Conservation (phyloP, 2,888 invertebrate species). For the Periphyllus acericola region DNA sequence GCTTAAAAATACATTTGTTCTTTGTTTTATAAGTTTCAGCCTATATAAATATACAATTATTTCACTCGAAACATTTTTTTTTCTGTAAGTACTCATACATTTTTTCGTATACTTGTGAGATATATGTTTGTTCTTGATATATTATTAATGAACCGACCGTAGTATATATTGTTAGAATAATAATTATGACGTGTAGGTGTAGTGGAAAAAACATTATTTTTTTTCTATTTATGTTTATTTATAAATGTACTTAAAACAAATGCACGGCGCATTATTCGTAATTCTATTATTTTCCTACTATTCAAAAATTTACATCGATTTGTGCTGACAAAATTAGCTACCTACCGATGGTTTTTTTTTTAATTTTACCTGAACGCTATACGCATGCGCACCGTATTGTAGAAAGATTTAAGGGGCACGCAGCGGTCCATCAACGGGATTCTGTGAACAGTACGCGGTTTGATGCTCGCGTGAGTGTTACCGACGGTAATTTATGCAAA, state of each 20-base stretch:
- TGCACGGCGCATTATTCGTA: neutral
- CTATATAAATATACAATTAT: neutral
- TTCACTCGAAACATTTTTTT: neutral
- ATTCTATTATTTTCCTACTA: neutral
- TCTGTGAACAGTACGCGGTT: conserved; percentile 59
- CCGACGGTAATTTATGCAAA: conserved; percentile 21
- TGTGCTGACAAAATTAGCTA: conserved; percentile 8
- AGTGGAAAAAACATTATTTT: no score
- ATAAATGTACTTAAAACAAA: neutral
- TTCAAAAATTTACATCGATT: neutral
- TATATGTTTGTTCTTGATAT: neutral
- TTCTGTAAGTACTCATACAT: neutral
- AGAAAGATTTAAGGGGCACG: conserved; percentile 46
- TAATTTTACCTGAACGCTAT: conserved; percentile 36
- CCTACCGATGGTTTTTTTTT: neutral
- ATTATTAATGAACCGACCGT: neutral
- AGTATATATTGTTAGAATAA: neutral
- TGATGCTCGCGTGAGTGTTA: conserved; percentile 53
- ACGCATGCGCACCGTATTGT: conserved; percentile 32
- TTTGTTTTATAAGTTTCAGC: neutral
- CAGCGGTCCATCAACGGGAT: conserved; percentile 48
- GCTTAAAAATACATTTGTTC: neutral
- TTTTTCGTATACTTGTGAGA: neutral
- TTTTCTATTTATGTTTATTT: no score
- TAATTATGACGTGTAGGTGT: neutral